Percentiles rank a stretch among this genome's conserved stretches.
phyloP scores from a whole-genome alignment of 2,888 invertebrate species.

The Arge pagana region DNA sequence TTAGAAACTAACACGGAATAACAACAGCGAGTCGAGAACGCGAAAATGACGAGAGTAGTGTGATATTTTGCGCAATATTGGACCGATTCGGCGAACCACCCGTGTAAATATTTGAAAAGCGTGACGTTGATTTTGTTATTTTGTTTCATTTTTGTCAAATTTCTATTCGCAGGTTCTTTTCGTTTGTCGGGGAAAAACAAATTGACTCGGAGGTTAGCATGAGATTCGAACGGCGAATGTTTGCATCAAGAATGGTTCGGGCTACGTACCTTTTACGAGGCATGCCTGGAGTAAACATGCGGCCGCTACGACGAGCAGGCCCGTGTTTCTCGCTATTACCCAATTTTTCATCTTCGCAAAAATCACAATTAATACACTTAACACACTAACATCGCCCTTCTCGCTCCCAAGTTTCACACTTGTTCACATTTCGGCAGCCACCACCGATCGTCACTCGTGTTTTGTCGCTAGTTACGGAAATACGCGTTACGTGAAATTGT shows the following conservation, averaged over 20 bases:
- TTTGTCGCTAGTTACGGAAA: background rate
- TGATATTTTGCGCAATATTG: slow-evolving; percentile 7
- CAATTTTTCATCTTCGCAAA: slow-evolving; percentile 39
- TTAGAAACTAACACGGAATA: no score
- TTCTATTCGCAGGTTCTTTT: no score
- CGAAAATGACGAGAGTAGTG: no score
- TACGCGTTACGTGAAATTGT: slow-evolving; percentile 20
- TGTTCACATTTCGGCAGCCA: slow-evolving; percentile 13
- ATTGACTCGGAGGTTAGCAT: background rate
- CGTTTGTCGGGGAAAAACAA: background rate
- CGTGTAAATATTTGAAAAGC: slow-evolving; percentile 8
- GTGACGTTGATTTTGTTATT: no score
- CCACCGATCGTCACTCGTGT: slow-evolving; percentile 1
- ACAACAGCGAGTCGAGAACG: no score
- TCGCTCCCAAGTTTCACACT: slow-evolving; percentile 10
- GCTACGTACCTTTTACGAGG: slow-evolving; percentile 43
- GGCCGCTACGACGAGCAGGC: slow-evolving; percentile 43
- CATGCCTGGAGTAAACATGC: slow-evolving; percentile 44
- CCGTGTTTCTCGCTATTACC: slow-evolving; percentile 40
- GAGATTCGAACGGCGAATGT: background rate
- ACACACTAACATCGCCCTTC: slow-evolving; percentile 23
- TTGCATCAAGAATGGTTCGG: no score
- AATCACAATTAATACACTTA: slow-evolving; percentile 13
- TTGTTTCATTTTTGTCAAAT: no score
- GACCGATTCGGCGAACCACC: slow-evolving; percentile 1